These are phyloP conservation scores for Camelus dromedarius DNA, from an alignment of 2,113 vertebrate species.

Conservation along the genomic window DNA sequence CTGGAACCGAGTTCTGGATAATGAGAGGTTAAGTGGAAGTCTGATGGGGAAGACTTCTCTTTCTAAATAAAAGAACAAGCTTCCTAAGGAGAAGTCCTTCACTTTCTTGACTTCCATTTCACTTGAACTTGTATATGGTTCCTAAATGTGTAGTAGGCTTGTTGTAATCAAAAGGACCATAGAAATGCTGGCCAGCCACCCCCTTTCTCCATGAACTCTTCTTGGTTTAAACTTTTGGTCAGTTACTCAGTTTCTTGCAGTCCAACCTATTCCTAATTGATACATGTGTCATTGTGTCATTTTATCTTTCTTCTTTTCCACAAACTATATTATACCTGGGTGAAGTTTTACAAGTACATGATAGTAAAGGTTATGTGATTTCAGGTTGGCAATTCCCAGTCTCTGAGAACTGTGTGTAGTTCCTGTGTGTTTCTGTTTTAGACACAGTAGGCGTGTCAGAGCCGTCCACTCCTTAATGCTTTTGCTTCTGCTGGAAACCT, in stretches of 20 bases:
- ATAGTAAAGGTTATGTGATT: background rate
- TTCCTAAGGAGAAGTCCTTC: background rate
- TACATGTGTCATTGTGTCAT: background rate
- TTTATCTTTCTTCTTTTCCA: slow-evolving; percentile 7
- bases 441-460: background rate
- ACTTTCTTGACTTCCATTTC: background rate
- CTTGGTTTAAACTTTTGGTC: background rate
- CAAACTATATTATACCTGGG: background rate
- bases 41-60: background rate
- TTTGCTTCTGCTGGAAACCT: background rate
- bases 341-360: background rate
- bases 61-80: background rate
- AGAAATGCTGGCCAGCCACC: background rate
- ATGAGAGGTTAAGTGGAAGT: background rate
- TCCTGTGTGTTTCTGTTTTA: background rate
- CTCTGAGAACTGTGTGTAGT: background rate
- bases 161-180: background rate
- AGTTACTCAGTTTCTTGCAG: background rate
- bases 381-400: background rate
- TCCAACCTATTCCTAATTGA: slow-evolving; percentile 1
- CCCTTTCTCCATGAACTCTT: background rate
- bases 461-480: background rate
- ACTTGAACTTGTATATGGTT: background rate
- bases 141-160: background rate
- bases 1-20: background rate